Evolutionary conservation across 2,797 vertebrate genomes (phyloP).

Genomic region (Micropoecilia bifurca): DNA sequence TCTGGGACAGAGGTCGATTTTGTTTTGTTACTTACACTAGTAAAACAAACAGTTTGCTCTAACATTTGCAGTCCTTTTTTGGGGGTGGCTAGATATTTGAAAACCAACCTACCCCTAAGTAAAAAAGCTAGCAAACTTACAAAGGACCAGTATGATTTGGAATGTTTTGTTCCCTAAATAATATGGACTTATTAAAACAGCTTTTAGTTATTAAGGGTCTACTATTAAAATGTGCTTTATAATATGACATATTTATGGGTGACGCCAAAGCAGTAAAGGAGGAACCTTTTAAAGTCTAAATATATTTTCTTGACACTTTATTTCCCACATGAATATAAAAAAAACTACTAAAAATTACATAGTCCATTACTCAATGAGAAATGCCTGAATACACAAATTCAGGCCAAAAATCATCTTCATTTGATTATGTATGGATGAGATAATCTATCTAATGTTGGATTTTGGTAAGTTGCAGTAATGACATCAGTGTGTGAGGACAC

Average conservation of each 20-base stretch:
- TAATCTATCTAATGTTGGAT: neutral
- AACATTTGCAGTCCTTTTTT: neutral
- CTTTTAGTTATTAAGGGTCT: neutral
- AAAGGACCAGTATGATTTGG: neutral
- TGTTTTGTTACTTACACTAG: constrained; percentile 3
- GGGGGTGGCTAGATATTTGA: neutral
- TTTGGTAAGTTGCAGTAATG: neutral
- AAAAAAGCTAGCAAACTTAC: neutral
- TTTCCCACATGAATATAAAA: neutral
- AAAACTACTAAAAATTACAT: neutral
- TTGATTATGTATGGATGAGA: neutral
- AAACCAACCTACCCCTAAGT: neutral
- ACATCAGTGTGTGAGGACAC: neutral
- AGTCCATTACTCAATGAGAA: neutral
- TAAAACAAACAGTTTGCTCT: neutral
- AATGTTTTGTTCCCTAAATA: neutral
- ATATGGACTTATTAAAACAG: neutral
- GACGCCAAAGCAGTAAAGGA: neutral
- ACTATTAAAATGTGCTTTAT: neutral
- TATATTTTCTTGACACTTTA: neutral
- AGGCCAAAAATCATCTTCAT: neutral
- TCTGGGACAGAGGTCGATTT: constrained; percentile 52
- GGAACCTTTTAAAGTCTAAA: neutral
- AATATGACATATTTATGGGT: neutral
- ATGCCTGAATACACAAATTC: neutral